phyloP scores from a whole-genome alignment of 2,797 vertebrate species.

The Eidolon dupreanum region DNA sequence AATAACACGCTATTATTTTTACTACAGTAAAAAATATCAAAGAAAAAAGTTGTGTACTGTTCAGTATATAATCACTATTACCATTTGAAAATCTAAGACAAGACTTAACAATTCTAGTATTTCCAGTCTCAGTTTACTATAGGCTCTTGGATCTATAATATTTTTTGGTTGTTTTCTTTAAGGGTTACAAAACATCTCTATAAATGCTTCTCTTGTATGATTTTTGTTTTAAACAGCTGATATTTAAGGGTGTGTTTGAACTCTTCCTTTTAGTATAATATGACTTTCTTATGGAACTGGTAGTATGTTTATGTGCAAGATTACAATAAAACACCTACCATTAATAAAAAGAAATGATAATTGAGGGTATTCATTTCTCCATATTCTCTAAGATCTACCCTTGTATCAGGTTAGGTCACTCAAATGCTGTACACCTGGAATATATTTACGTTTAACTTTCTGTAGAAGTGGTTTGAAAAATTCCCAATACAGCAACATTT shows the following conservation, averaged over 20 bases:
- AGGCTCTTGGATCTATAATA: not conserved
- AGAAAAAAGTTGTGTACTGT: not conserved
- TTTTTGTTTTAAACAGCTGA: not conserved
- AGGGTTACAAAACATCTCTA: not conserved
- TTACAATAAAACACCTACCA: not conserved
- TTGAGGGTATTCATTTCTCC: not conserved
- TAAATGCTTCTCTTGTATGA: not conserved
- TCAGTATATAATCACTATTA: not conserved
- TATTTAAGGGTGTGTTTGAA: not conserved
- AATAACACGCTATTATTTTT: not conserved
- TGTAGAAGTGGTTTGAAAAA: not conserved
- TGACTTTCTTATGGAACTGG: not conserved
- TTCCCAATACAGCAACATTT: not conserved
- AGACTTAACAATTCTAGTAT: not conserved
- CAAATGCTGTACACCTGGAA: not conserved
- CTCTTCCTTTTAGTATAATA: not conserved
- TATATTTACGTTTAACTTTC: not conserved
- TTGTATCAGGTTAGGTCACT: not conserved
- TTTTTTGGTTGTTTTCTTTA: not conserved
- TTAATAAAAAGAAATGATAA: not conserved
- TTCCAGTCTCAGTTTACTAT: not conserved
- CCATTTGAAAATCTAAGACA: not conserved
- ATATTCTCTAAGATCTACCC: not conserved
- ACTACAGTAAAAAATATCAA: not conserved
- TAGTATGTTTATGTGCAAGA: not conserved